Evolutionary conservation across 2,113 vertebrate species (phyloP).

Genomic region (Cyanocitta stelleri): DNA sequence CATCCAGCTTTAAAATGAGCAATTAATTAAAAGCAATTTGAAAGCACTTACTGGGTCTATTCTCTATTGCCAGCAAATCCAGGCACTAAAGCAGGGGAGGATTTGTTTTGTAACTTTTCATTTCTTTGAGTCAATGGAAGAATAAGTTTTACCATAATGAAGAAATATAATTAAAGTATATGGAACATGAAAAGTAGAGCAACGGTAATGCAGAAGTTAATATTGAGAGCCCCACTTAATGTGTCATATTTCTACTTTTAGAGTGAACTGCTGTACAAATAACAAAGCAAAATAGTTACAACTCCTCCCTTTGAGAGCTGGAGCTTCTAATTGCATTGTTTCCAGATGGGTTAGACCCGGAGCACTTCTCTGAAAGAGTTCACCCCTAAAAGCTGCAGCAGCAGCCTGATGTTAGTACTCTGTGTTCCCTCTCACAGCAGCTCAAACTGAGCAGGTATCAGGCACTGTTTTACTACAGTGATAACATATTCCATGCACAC

Average conservation of each 20-base stretch:
- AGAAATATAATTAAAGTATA: background rate
- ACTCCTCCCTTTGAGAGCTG: background rate
- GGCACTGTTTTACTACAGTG: fast-evolving
- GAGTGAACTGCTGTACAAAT: background rate
- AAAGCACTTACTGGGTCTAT: slow-evolving; percentile 3
- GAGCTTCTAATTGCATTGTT: background rate
- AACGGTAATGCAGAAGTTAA: background rate
- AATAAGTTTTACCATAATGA: background rate
- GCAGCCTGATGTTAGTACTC: background rate
- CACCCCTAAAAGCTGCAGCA: background rate
- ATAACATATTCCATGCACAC: fast-evolving
- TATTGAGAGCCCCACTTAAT: background rate
- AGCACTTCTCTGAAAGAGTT: background rate
- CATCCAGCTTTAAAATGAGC: slow-evolving; percentile 14
- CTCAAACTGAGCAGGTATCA: background rate
- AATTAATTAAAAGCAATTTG: slow-evolving; percentile 58
- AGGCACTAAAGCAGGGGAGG: background rate
- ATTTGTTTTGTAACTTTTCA: background rate
- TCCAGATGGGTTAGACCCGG: background rate
- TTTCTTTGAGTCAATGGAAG: background rate
- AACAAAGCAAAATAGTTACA: background rate
- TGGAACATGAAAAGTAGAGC: background rate
- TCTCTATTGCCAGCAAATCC: background rate
- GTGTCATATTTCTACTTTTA: background rate
- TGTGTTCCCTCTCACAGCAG: background rate